Evolutionary conservation across 2,113 vertebrate species (phyloP).

Genomic region (Cinclus mexicanus): DNA sequence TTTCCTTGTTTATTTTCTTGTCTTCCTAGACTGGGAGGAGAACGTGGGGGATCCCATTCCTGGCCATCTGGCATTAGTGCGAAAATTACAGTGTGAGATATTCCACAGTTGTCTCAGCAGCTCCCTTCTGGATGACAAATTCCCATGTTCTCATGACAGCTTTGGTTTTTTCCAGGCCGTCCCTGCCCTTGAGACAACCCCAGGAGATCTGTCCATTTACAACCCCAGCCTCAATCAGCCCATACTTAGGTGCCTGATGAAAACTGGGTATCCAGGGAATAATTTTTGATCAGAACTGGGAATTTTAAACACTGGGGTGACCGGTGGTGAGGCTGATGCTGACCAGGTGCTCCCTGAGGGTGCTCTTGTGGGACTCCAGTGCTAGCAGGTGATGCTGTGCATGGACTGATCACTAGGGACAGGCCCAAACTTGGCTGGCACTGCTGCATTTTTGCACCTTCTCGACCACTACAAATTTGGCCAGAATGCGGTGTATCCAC

Average conservation of each 20-base stretch:
- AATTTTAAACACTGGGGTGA: background rate
- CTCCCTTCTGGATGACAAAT: background rate
- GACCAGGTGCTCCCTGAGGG: background rate
- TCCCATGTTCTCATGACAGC: background rate
- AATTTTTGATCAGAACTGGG: background rate
- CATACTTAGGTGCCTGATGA: background rate
- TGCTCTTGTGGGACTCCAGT: background rate
- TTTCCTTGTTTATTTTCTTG: conserved; percentile 25
- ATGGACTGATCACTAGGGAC: background rate
- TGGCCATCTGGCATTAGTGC: conserved; percentile 47
- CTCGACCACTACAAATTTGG: background rate
- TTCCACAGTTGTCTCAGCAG: background rate
- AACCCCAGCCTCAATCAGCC: background rate
- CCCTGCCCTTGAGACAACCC: background rate
- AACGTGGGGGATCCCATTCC: conserved; percentile 33
- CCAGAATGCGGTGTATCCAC: too few relatives aligned
- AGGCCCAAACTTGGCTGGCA: too few relatives aligned
- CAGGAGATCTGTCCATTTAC: background rate
- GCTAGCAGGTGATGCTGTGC: rapidly evolving
- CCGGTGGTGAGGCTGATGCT: background rate
- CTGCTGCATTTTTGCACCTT: background rate
- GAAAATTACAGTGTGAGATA: background rate
- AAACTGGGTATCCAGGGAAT: background rate
- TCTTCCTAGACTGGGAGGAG: conserved; percentile 9
- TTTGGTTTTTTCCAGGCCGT: background rate